A percentile compares a stretch with the other conserved stretches of the same genome.
phyloP scores from a whole-genome alignment of 2,888 invertebrate species.

The Gari tellinella region DNA sequence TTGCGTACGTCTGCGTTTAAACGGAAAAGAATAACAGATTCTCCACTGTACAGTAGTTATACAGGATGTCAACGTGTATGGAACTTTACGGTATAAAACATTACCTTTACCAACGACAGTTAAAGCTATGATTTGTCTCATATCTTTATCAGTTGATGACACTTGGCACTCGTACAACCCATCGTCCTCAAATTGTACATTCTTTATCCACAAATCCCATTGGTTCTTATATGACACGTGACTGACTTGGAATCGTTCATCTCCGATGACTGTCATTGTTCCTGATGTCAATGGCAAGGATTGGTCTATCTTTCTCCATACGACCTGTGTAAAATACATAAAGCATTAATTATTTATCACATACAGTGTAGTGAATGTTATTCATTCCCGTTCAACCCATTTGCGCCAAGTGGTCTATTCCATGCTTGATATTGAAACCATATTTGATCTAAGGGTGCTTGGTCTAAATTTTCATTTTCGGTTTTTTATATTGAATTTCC shows the following conservation, averaged over 20 bases:
- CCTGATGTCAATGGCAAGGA: constrained; percentile 59
- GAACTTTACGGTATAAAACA: neutral
- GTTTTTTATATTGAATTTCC: too few species aligned
- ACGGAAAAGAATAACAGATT: too few species aligned
- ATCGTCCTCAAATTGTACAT: constrained; percentile 54
- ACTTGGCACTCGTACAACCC: constrained; percentile 60
- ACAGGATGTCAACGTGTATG: neutral
- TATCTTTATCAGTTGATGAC: constrained; percentile 43
- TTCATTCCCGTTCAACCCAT: too few species aligned
- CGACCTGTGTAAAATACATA: constrained; percentile 25
- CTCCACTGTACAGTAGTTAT: neutral
- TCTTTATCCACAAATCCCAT: constrained; percentile 64
- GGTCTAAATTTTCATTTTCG: too few species aligned
- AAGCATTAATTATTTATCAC: neutral
- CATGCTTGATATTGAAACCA: too few species aligned
- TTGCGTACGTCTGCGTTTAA: too few species aligned
- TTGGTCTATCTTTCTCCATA: constrained; percentile 48
- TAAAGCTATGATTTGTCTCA: constrained; percentile 40
- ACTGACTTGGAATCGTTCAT: constrained; percentile 54
- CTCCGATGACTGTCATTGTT: constrained; percentile 47
- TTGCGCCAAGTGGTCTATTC: too few species aligned
- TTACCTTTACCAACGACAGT: constrained; percentile 47
- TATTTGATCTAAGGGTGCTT: too few species aligned
- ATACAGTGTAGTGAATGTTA: too few species aligned
- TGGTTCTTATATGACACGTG: constrained; percentile 56